Evolutionary conservation across 2,888 invertebrate genomes (phyloP).

Genomic region (Helleia helle): DNA sequence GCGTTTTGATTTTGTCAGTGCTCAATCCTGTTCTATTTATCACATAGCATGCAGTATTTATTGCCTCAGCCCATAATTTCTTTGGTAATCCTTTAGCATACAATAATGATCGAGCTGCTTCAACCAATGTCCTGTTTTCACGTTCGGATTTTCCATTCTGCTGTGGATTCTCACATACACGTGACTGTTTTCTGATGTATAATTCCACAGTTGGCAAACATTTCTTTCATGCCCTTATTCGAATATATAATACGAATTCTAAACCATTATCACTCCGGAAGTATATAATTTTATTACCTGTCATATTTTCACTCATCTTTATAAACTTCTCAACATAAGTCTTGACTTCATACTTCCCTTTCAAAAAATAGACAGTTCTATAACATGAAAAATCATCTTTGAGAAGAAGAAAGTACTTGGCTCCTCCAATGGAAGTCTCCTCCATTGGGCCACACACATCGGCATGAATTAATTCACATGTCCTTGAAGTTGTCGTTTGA

Average conservation of each 20-base stretch:
- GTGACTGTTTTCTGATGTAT: conserved; percentile 25
- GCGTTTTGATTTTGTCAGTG: conserved; percentile 8
- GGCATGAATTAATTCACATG: conserved; percentile 24
- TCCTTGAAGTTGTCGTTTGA: conserved; percentile 7
- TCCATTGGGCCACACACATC: conserved; percentile 24
- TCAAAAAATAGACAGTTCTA: not conserved
- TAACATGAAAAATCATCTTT: conserved; percentile 10
- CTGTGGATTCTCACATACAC: conserved; percentile 34
- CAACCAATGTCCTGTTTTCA: conserved; percentile 30
- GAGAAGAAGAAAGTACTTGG: conserved; percentile 22
- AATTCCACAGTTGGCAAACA: conserved; percentile 24
- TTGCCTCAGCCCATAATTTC: conserved; percentile 21
- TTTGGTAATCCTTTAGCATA: too few species aligned
- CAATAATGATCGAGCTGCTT: conserved; percentile 2
- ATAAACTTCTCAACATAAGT: not conserved
- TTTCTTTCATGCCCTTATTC: conserved; percentile 22
- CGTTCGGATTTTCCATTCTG: conserved; percentile 36
- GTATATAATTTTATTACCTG: conserved; percentile 22
- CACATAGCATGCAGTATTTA: conserved; percentile 20
- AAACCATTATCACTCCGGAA: conserved; percentile 28
- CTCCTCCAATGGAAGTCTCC: conserved; percentile 19
- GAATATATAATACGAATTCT: too few species aligned
- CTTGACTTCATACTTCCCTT: not conserved
- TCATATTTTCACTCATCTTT: conserved; percentile 21
- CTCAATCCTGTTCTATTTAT: conserved; percentile 17